These are phyloP conservation scores for Sinodicranocentrus sp. DNA, from an alignment of 2,888 invertebrate genomes.

Conservation along the genomic window DNA sequence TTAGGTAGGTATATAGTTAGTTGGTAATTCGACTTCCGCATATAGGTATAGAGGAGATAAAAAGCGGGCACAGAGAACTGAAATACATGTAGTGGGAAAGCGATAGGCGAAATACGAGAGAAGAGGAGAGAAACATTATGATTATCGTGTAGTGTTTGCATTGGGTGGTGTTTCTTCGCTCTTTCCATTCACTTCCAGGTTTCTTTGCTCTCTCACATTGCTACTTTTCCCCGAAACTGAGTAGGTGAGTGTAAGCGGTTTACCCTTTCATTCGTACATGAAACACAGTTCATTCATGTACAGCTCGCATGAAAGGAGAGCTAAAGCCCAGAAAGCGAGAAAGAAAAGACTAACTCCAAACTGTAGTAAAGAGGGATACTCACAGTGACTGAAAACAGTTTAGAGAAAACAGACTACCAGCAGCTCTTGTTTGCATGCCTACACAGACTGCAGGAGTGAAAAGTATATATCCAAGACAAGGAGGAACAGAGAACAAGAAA, in stretches of 20 bases:
- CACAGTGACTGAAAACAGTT: conserved; percentile 2
- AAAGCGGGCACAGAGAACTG: too few relatives aligned
- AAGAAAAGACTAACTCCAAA: neutral
- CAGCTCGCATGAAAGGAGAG: neutral
- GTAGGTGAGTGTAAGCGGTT: conserved; percentile 8
- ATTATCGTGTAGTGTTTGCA: too few relatives aligned
- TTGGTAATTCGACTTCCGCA: too few relatives aligned
- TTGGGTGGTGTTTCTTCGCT: neutral
- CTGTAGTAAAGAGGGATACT: neutral
- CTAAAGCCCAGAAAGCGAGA: neutral
- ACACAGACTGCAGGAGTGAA: neutral
- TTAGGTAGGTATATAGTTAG: too few relatives aligned
- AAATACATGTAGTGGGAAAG: too few relatives aligned
- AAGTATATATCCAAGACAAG: too few relatives aligned
- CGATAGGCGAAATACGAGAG: too few relatives aligned
- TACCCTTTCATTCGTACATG: conserved; percentile 38
- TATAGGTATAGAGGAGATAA: too few relatives aligned
- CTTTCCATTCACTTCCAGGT: conserved; percentile 36
- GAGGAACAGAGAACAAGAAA: conserved; percentile 21
- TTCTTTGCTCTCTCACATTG: conserved; percentile 8
- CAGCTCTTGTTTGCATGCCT: neutral
- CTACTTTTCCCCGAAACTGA: neutral
- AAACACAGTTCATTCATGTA: conserved; percentile 15
- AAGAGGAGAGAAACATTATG: too few relatives aligned
- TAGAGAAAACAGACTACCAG: neutral